Percentiles rank a stretch among this genome's conserved stretches.
phyloP scores from a whole-genome alignment of 1,140 invertebrate species.

The Piezodorus guildinii region DNA sequence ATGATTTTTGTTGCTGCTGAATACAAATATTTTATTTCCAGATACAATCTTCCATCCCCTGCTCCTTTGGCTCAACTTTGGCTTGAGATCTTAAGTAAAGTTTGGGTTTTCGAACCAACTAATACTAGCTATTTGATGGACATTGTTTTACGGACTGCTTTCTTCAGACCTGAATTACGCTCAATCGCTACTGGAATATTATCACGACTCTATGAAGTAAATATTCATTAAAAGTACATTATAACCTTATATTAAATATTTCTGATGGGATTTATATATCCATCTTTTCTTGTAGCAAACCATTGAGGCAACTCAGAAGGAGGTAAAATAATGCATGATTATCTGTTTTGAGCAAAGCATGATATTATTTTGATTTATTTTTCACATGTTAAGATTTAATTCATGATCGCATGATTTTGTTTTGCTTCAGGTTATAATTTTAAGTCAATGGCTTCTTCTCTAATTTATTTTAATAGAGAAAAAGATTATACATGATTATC shows the following conservation, averaged over 20 bases:
- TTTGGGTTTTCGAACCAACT: constrained; percentile 47
- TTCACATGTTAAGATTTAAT: too few species aligned
- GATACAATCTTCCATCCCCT: constrained; percentile 39
- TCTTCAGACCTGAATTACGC: constrained; percentile 31
- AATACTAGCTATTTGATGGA: constrained; percentile 52
- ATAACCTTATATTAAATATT: neutral
- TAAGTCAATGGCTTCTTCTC: too few species aligned
- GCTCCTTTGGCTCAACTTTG: constrained; percentile 49
- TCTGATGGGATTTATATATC: neutral
- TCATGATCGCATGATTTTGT: too few species aligned
- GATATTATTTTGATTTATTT: neutral
- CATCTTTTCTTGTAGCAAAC: constrained; percentile 14
- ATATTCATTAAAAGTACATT: neutral
- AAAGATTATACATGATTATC: too few species aligned
- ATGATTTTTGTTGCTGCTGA: too few species aligned
- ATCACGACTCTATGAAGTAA: constrained; percentile 23
- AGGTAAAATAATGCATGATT: constrained; percentile 11
- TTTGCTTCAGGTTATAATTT: too few species aligned
- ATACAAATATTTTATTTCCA: constrained; percentile 28
- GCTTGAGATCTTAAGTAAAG: constrained; percentile 30
- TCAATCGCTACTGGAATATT: constrained; percentile 20
- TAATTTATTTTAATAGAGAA: too few species aligned
- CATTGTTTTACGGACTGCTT: constrained; percentile 40
- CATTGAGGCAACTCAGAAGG: constrained; percentile 8
- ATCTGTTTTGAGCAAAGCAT: neutral